Conservation (phyloP, 2,888 invertebrate genomes). For the Brenthis ino region DNA sequence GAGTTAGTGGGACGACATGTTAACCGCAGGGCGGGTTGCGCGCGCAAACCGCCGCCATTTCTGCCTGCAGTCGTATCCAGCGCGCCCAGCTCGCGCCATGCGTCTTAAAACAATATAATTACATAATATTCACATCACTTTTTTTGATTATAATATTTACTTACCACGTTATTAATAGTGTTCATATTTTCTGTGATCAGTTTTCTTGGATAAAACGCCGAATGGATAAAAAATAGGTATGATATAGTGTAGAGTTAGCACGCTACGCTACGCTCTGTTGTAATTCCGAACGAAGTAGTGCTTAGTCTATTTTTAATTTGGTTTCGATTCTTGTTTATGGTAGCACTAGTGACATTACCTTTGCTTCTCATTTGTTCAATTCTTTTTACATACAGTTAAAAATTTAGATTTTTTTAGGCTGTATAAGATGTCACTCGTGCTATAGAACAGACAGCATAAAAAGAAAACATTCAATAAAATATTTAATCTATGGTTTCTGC, state of each 20-base stretch:
- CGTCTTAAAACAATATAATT: constrained; percentile 56
- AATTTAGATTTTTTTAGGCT: not conserved
- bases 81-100: constrained; percentile 72
- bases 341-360: constrained; percentile 1
- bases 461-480: constrained; percentile 2
- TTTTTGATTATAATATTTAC: constrained; percentile 35
- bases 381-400: not conserved
- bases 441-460: not conserved
- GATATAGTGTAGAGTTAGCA: constrained; percentile 22
- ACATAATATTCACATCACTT: constrained; percentile 55
- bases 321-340: constrained; percentile 17
- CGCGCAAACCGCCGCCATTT: constrained; percentile 76
- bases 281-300: constrained; percentile 29
- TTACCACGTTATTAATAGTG: constrained; percentile 40
- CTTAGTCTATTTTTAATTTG: constrained; percentile 28
- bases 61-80: constrained; percentile 72
- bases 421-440: not conserved
- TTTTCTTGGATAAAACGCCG: constrained; percentile 37
- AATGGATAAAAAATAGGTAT: constrained; percentile 43
- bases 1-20: constrained; percentile 44
- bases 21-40: constrained; percentile 73
- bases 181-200: constrained; percentile 32
- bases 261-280: constrained; percentile 38
- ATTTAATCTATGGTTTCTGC: constrained; percentile 19
- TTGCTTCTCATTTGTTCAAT: not conserved